phyloP scores from a whole-genome alignment of 2,888 invertebrate genomes.

The Calameuta pallipes region DNA sequence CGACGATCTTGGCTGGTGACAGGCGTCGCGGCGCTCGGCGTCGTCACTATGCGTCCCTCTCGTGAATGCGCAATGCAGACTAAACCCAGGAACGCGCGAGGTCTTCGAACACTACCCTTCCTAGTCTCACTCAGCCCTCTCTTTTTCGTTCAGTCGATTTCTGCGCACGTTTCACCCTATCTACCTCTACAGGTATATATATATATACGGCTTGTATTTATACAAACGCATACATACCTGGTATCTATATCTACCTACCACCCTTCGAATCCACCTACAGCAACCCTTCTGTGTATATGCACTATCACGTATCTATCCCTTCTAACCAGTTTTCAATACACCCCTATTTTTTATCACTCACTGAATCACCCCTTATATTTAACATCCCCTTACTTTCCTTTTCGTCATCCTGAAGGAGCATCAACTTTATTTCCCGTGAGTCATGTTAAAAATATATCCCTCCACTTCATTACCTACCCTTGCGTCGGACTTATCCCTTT shows the following conservation, averaged over 20 bases:
- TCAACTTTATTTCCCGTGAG: neutral
- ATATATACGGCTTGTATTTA: neutral
- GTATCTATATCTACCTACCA: neutral
- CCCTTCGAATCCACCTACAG: neutral
- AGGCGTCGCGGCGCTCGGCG: slow-evolving; percentile 38
- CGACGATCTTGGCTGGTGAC: slow-evolving; percentile 26
- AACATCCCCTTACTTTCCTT: neutral
- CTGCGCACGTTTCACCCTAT: neutral
- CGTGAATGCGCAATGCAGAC: slow-evolving; percentile 62
- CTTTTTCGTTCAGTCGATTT: neutral
- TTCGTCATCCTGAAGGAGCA: neutral
- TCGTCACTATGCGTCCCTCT: slow-evolving; percentile 51
- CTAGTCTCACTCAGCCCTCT: slow-evolving; percentile 1
- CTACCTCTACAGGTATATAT: neutral
- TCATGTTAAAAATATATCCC: neutral
- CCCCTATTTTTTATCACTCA: neutral
- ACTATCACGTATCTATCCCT: neutral
- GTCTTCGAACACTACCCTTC: slow-evolving; percentile 53
- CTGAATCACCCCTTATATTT: neutral
- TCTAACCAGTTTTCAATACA: neutral
- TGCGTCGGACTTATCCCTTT: neutral
- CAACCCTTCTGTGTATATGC: neutral
- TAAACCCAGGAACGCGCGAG: slow-evolving; percentile 46
- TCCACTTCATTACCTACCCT: neutral
- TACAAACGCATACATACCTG: neutral